Evolutionary conservation across 2,113 vertebrate species (phyloP).

Genomic region (Ptilorrhoa leucosticta): DNA sequence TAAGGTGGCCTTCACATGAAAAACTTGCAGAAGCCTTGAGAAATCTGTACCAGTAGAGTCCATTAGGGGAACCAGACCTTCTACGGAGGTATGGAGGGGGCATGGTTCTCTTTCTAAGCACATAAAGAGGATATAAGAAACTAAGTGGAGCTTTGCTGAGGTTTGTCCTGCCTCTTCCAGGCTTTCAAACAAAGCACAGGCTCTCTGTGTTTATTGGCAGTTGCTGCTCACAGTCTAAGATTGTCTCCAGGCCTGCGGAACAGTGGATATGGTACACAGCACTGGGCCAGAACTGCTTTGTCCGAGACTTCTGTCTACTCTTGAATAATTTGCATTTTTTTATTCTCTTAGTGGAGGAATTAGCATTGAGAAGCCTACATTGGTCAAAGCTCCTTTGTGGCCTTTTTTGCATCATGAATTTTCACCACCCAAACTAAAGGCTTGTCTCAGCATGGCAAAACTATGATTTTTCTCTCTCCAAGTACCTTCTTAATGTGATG

Average conservation of each 20-base stretch:
- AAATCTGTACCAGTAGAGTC: not conserved
- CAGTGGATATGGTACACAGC: not conserved
- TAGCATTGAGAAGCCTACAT: not conserved
- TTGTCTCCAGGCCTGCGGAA: not conserved
- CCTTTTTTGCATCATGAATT: not conserved
- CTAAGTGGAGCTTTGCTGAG: not conserved
- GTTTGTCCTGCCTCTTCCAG: not conserved
- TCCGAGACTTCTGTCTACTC: not conserved
- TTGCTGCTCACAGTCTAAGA: not conserved
- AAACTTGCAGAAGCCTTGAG: not conserved
- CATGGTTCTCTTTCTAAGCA: not conserved
- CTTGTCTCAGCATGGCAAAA: not conserved
- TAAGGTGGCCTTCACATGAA: not conserved
- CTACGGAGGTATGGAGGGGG: not conserved
- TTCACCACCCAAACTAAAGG: not conserved
- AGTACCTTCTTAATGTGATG: not conserved
- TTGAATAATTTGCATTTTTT: not conserved
- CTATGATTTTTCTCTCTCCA: not conserved
- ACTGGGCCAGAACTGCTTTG: not conserved
- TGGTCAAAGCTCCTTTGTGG: not conserved
- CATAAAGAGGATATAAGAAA: not conserved
- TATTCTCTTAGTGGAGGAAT: not conserved
- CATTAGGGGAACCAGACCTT: not conserved
- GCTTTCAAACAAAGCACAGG: not conserved
- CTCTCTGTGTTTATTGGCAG: not conserved